These are phyloP conservation scores for Agyllia agylla DNA, from an alignment of 2,888 invertebrate genomes.

Conservation along the genomic window DNA sequence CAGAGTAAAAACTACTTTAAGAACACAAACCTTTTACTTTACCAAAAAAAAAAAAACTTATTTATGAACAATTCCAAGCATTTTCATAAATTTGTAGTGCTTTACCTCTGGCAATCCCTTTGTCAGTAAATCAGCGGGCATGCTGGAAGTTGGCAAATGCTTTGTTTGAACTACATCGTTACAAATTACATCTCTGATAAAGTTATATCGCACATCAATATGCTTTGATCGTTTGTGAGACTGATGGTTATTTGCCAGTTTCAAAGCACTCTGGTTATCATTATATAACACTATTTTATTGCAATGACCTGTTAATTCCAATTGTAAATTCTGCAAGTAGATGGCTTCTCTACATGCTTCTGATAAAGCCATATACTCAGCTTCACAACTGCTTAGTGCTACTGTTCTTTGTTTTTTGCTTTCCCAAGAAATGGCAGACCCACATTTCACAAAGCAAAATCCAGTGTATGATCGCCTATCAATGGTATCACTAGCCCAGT, in stretches of 20 bases:
- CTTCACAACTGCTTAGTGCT: conserved; percentile 27
- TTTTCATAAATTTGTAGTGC: neutral
- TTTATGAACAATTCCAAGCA: neutral
- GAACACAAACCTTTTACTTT: too few relatives aligned
- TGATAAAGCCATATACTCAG: conserved; percentile 41
- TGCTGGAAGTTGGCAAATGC: neutral
- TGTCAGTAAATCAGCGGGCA: neutral
- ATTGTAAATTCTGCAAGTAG: conserved; percentile 31
- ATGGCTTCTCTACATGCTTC: conserved; percentile 48
- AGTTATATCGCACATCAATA: neutral
- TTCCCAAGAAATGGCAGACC: conserved; percentile 46
- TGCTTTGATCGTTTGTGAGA: neutral
- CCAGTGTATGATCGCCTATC: conserved; percentile 57
- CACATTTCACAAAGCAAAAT: conserved; percentile 42
- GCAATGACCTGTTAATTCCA: conserved; percentile 26
- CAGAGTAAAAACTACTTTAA: too few relatives aligned
- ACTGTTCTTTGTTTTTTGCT: conserved; percentile 41
- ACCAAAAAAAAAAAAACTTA: too few relatives aligned
- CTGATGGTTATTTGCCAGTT: conserved; percentile 5
- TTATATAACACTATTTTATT: conserved; percentile 37
- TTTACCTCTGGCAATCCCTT: neutral
- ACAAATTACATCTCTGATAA: neutral
- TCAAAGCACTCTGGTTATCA: conserved; percentile 51
- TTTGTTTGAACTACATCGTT: neutral
- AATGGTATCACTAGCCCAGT: conserved; percentile 33